Base-by-base conservation (phyloP, 2,888 invertebrate genomes). In the Pristionchus maxplancki region DNA sequence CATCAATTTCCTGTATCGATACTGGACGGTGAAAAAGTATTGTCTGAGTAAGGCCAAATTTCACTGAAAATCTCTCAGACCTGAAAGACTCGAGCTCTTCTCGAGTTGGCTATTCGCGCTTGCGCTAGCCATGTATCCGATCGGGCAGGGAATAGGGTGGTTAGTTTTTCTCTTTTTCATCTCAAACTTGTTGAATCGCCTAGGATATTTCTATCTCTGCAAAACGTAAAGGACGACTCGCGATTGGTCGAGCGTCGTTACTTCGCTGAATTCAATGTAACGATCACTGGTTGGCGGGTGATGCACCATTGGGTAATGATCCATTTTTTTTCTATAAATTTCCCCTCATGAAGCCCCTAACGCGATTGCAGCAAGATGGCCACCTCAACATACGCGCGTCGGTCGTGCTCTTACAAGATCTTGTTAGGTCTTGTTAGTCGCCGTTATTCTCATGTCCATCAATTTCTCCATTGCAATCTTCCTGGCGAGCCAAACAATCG, bases 351-450 rank as follows among this genome's bases (percentile, higher is more conserved):
- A 58, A 58, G 8, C 17, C 58, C 8, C 58, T 58, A 17, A 58
- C 58, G 4, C 5, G 1, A 24, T n/a, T 62, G 2, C 58, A 62
- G 58, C 20, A n/a, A 62, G n/a, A 62, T 9, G 58, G 9, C 53
- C 90, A 91, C 17, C 88, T 91, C 89, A 90, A 91, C 83, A 89
- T 91, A 89, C 91, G 91, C 87, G 89, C 89, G 40, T 90, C 89
- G 1, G 90, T 90, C 89, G 88, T 89, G 15, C 89, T 85, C 89
- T 85, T 82, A n/a, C n/a, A n/a, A n/a, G n/a, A n/a, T n/a, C n/a
- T n/a, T n/a, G n/a, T n/a, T n/a, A n/a, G n/a, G n/a, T n/a, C n/a
- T n/a, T n/a, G n/a, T n/a, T n/a, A 31, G 90, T 91, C 50, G 58
- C n/a, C 24, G 58, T 62, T 62, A n/a, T 62, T n/a, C n/a, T 62